phyloP scores from a whole-genome alignment of 2,888 invertebrate species.

The Bedellia somnulentella region DNA sequence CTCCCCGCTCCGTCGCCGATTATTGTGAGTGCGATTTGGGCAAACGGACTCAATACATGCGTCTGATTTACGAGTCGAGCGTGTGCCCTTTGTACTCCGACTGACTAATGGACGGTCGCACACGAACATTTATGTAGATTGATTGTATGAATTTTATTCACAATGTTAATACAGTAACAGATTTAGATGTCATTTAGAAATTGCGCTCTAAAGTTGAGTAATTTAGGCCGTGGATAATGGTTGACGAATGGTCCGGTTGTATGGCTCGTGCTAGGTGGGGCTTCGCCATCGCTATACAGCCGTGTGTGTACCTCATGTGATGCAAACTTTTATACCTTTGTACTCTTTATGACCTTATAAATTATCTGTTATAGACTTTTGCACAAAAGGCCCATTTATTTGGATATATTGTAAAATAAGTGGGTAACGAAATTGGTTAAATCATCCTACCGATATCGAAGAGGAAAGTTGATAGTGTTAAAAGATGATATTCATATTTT shows the following conservation, averaged over 20 bases:
- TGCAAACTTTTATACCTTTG: constrained; percentile 4
- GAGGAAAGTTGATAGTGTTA: too few species aligned
- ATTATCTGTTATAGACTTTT: too few species aligned
- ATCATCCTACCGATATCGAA: too few species aligned
- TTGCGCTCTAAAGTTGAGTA: constrained; percentile 61
- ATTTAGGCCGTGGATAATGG: constrained; percentile 61
- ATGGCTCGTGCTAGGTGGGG: constrained; percentile 49
- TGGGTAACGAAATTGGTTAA: too few species aligned
- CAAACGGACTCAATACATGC: constrained; percentile 48
- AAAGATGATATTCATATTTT: too few species aligned
- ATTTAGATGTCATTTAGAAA: constrained; percentile 63
- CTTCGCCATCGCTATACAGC: constrained; percentile 26
- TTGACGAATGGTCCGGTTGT: constrained; percentile 54
- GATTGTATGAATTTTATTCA: constrained; percentile 63
- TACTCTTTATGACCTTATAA: constrained; percentile 3
- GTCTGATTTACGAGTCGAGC: constrained; percentile 59
- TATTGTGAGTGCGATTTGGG: constrained; percentile 55
- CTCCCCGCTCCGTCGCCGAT: constrained; percentile 13
- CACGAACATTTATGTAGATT: constrained; percentile 62
- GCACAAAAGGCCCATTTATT: too few species aligned
- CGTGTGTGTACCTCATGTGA: constrained; percentile 14
- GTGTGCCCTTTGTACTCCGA: constrained; percentile 58
- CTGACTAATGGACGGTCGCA: constrained; percentile 61
- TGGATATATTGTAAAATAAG: too few species aligned
- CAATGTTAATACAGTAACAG: constrained; percentile 62